These are phyloP conservation scores for Sphaerodactylus townsendi DNA, from an alignment of 2,113 vertebrate genomes.

Conservation along the genomic window DNA sequence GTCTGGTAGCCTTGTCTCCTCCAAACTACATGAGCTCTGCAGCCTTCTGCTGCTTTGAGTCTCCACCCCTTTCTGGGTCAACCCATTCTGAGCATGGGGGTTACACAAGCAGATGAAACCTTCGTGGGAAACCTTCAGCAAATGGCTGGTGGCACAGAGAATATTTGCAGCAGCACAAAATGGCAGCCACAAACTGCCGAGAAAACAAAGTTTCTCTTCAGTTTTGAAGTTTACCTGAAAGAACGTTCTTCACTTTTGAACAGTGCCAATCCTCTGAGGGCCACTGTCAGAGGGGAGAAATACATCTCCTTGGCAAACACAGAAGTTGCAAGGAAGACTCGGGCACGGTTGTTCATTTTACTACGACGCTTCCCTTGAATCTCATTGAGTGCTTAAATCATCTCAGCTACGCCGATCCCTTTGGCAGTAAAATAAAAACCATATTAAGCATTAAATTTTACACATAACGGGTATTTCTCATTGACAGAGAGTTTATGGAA, in stretches of 20 bases:
- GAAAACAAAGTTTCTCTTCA: too few species aligned
- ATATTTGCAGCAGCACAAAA: too few species aligned
- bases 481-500: constrained; percentile 72
- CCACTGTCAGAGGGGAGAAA: constrained; percentile 2
- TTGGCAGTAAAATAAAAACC: constrained; percentile 74
- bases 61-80: too few species aligned
- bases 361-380: constrained; percentile 61
- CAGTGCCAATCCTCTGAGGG: constrained; percentile 1
- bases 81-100: too few species aligned
- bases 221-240: background rate
- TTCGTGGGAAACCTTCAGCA: too few species aligned
- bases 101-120: too few species aligned
- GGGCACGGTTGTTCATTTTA: constrained; percentile 60
- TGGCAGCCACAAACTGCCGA: too few species aligned
- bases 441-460: constrained; percentile 75
- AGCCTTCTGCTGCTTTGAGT: too few species aligned
- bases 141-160: too few species aligned
- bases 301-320: constrained; percentile 53
- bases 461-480: constrained; percentile 67
- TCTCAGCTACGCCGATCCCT: constrained; percentile 52
- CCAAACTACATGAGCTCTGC: too few species aligned
- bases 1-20: too few species aligned
- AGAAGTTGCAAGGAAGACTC: constrained; percentile 47
- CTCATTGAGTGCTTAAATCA: constrained; percentile 72
- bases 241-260: background rate